Base-by-base conservation (phyloP, 2,888 invertebrate genomes). In the Dasypogon diadema region DNA sequence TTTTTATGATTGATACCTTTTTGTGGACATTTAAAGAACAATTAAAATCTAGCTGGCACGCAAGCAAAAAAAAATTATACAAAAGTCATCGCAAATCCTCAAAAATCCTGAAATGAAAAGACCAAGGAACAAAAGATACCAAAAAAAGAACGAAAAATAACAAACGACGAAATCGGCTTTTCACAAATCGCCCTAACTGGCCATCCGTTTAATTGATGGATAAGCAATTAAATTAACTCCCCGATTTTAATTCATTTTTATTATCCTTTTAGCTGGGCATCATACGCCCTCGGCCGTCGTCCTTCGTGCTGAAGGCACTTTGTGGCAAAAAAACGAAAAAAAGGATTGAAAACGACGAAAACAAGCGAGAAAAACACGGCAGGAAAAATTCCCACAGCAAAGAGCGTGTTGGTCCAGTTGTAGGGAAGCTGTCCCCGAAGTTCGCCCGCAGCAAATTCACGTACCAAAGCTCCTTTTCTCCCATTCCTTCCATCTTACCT, bases 211-310 rank as follows among this genome's bases (percentile, higher is more conserved):
- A 77, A 77, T 77, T 77, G 75, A 77, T 77, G 75, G 77, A 77
- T 77, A 77, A 77, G 74, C 76, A 76, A 76, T 76, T 76, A 51
- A 76, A 73, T 77, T 75, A 77, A 70, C 77, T 77, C 58, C 34
- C 37, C 72, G 75, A 74, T 77, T 77, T 75, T 75, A 54, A 60
- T 75, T 65, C 65, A 70, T 70, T 70, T 70, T 70, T 70, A 70
- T 70, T 70, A 70, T 70, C 70, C 54, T 54, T 70, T 70, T 30
- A 70, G n/a, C 34, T 21, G 34, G 30, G 8, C 26, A 70, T 30
- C 70, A 10, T 30, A 4, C 12, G 56, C 14, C 56, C 56, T 26
- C 8, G 2, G 21, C 55, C 6, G 14, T 14, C 21, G 48, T n/a
- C 55, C 21, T 14, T 22, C 12, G 12, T 6, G 14, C 30, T n/a